Evolutionary conservation across 1,140 invertebrate genomes (phyloP).

Genomic region (Oreohelix idahoensis): DNA sequence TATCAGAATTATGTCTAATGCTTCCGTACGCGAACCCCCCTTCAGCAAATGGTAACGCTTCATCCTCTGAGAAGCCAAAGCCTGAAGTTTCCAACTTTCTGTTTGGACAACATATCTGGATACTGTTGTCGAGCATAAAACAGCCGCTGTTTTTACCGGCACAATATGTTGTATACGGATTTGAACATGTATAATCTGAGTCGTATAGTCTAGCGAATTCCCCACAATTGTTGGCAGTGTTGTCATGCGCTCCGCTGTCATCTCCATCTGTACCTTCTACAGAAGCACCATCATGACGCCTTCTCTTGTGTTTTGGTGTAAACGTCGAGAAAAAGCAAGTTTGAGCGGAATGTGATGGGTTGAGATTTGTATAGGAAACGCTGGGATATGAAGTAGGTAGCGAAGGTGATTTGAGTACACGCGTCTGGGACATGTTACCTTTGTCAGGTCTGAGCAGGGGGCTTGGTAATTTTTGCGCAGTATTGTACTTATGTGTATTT

Average conservation of each 20-base stretch:
- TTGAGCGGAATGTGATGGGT: background rate
- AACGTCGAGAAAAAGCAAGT: background rate
- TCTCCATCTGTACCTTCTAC: background rate
- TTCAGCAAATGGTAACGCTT: constrained; percentile 4
- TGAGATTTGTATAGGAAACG: constrained; percentile 8
- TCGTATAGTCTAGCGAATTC: background rate
- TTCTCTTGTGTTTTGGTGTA: constrained; percentile 9
- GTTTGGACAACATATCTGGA: background rate
- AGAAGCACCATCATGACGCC: background rate
- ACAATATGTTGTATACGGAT: background rate
- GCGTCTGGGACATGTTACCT: background rate
- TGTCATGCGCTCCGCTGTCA: background rate
- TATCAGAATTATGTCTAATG: background rate
- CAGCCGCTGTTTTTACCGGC: background rate
- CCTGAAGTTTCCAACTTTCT: background rate
- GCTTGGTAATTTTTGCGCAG: background rate
- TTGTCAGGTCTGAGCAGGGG: background rate
- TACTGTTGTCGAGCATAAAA: background rate
- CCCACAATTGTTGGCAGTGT: background rate
- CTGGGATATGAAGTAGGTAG: background rate
- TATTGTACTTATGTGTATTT: background rate
- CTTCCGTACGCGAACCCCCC: background rate
- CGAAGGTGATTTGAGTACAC: background rate
- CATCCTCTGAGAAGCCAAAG: background rate
- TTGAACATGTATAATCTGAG: background rate